Percentiles rank a stretch among this genome's conserved stretches.
These are phyloP conservation scores for Dermochelys coriacea DNA, from an alignment of 2,797 vertebrate species.

Conservation along the genomic window DNA sequence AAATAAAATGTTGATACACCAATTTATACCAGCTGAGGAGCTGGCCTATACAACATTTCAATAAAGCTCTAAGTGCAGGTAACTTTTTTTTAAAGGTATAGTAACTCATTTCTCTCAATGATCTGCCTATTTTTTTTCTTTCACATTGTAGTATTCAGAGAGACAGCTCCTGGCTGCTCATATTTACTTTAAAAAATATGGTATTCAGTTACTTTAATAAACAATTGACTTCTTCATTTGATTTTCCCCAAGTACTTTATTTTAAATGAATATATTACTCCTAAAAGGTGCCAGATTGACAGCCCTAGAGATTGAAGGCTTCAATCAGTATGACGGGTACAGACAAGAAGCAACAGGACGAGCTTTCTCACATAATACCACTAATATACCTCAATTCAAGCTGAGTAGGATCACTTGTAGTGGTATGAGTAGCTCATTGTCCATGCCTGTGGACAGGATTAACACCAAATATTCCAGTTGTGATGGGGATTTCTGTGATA, in stretches of 20 bases:
- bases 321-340: not conserved
- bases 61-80: not conserved
- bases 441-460: too few relatives aligned
- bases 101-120: not conserved
- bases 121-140: not conserved
- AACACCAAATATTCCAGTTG: not conserved
- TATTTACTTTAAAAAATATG: not conserved
- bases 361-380: not conserved
- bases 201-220: not conserved
- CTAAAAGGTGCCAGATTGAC: not conserved
- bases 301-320: not conserved
- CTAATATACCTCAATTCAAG: not conserved
- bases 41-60: too few relatives aligned
- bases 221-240: not conserved
- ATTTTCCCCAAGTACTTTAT: not conserved
- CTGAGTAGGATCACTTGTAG: not conserved
- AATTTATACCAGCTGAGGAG: not conserved
- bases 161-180: not conserved
- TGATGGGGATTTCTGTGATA: not conserved
- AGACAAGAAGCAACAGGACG: not conserved
- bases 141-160: not conserved
- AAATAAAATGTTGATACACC: too few relatives aligned
- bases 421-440: not conserved
- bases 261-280: not conserved
- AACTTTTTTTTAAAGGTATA: not conserved